Evolutionary conservation across 2,888 invertebrate species (phyloP).

Genomic region (Fragum fragum): DNA sequence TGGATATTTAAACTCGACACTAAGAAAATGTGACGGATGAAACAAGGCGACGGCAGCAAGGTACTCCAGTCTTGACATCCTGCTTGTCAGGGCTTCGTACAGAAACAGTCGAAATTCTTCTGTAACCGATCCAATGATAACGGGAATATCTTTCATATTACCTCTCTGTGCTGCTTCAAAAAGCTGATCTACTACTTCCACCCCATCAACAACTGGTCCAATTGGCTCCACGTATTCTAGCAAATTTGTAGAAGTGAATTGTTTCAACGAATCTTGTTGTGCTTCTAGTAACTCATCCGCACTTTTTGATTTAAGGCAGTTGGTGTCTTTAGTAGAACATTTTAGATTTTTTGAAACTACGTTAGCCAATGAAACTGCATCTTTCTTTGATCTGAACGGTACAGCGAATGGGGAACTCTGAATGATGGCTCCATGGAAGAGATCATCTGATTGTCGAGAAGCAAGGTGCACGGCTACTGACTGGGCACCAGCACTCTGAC

Average conservation of each 20-base stretch:
- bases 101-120: constrained; percentile 79
- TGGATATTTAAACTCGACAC: constrained; percentile 71
- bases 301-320: constrained; percentile 70
- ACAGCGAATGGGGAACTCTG: constrained; percentile 73
- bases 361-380: constrained; percentile 69
- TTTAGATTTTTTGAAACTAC: constrained; percentile 58
- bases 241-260: constrained; percentile 73
- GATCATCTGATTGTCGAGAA: constrained; percentile 56
- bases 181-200: constrained; percentile 69
- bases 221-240: constrained; percentile 79
- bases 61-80: constrained; percentile 40
- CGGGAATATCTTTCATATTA: constrained; percentile 71
- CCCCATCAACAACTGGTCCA: constrained; percentile 79
- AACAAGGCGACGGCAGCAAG: constrained; percentile 38
- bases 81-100: constrained; percentile 66
- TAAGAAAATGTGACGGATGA: constrained; percentile 49
- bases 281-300: constrained; percentile 74
- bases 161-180: constrained; percentile 66
- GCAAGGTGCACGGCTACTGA: constrained; percentile 71
- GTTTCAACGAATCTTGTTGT: constrained; percentile 59
- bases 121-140: constrained; percentile 76
- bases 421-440: constrained; percentile 70
- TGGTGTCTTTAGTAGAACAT: constrained; percentile 67
- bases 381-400: constrained; percentile 69
- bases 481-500: constrained; percentile 78